phyloP scores from a whole-genome alignment of 2,888 invertebrate genomes.

The Alviniconcha strummeri region DNA sequence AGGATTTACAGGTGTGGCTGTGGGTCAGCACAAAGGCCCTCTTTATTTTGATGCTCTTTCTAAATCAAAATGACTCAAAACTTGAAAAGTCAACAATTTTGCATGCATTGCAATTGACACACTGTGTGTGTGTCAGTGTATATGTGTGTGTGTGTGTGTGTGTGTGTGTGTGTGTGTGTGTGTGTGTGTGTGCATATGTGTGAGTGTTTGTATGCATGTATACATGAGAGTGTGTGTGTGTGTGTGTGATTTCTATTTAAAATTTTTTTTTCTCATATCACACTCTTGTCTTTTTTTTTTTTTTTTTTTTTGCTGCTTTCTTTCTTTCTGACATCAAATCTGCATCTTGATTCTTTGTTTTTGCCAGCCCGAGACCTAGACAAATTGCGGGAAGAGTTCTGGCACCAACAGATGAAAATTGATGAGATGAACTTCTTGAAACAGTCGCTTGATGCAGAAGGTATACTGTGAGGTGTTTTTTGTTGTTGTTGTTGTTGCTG shows the following conservation, averaged over 20 bases:
- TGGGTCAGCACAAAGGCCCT: background rate
- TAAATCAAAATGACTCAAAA: background rate
- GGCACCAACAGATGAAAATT: conserved; percentile 93
- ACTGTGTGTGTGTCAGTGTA: background rate
- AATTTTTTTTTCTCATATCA: background rate
- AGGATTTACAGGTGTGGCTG: conserved; percentile 82
- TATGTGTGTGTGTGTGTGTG: background rate
- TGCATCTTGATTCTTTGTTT: background rate
- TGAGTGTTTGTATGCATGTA: too few species aligned
- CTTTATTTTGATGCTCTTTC: background rate
- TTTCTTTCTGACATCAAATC: background rate
- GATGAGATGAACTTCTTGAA: conserved; percentile 90
- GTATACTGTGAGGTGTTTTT: conserved; percentile 22
- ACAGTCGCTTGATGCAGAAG: conserved; percentile 80
- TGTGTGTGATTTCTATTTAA: background rate
- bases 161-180: background rate
- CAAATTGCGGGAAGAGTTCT: conserved; percentile 90
- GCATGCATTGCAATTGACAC: background rate
- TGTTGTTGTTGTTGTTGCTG: background rate
- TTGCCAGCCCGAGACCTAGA: conserved; percentile 83
- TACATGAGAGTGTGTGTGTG: background rate
- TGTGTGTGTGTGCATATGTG: background rate
- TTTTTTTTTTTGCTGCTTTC: background rate
- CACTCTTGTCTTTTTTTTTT: background rate
- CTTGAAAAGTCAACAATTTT: background rate